Percentiles rank a stretch among this genome's conserved stretches.
Conservation (phyloP, 1,140 invertebrate species). For the Riptortus pedestris region DNA sequence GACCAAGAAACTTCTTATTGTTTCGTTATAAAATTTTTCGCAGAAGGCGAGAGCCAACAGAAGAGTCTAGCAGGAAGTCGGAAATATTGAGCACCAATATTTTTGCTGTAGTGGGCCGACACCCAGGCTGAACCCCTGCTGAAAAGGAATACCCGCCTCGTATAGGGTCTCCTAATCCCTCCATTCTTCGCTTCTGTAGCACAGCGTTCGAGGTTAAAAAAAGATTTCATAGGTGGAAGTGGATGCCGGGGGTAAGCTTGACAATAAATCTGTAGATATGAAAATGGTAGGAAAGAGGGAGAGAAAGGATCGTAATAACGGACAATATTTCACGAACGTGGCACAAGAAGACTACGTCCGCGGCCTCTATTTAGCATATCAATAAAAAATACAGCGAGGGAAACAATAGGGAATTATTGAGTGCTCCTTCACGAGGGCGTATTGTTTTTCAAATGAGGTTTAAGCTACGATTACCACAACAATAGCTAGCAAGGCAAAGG, state of each 20-base stretch:
- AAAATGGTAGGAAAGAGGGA: conserved; percentile 23
- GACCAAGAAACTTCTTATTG: no score
- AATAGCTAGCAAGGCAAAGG: conserved; percentile 11
- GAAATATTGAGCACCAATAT: no score
- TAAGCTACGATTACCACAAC: conserved; percentile 29
- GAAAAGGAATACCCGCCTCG: no score
- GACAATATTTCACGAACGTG: conserved; percentile 26
- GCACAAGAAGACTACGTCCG: conserved; percentile 21
- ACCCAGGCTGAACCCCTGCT: no score
- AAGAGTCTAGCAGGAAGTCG: no score
- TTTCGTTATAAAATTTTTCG: no score
- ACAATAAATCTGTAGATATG: conserved; percentile 29
- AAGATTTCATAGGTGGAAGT: conserved; percentile 2
- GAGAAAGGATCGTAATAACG: conserved; percentile 18
- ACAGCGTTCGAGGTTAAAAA: no score
- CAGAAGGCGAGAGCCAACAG: no score
- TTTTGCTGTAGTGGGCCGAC: no score
- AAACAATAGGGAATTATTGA: conserved; percentile 27
- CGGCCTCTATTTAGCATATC: conserved; percentile 28
- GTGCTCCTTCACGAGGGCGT: conserved; percentile 26
- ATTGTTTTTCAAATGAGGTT: conserved; percentile 29
- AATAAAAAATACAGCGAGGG: conserved; percentile 27
- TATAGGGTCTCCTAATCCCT: no score
- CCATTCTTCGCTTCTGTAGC: no score
- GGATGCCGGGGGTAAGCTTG: conserved; percentile 15